These are phyloP conservation scores for Heteronetta atricapilla DNA, from an alignment of 2,113 vertebrate species.

Conservation along the genomic window DNA sequence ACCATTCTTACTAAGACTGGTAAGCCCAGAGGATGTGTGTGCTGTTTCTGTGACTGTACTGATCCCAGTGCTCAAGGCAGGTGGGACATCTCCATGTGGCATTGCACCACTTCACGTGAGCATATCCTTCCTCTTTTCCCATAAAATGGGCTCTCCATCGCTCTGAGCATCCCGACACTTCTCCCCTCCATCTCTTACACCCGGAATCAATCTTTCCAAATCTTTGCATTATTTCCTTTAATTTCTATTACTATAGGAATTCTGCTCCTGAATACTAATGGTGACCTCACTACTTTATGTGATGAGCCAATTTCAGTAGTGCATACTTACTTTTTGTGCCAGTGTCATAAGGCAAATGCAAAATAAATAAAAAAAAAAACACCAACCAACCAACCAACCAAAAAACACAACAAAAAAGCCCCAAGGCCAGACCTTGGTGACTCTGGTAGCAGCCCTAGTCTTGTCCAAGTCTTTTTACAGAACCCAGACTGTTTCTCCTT, in stretches of 20 bases:
- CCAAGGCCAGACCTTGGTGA: background rate
- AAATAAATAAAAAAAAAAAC: background rate
- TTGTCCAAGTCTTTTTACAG: background rate
- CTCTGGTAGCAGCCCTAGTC: background rate
- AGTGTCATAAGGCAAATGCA: background rate
- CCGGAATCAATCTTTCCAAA: background rate
- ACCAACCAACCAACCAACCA: too few relatives aligned
- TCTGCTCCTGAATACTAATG: background rate
- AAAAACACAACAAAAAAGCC: too few relatives aligned
- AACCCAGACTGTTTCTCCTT: background rate
- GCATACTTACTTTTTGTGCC: background rate
- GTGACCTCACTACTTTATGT: background rate
- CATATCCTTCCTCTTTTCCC: background rate
- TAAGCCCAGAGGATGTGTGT: background rate
- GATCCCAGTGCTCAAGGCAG: background rate
- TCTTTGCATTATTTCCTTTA: background rate
- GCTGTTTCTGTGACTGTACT: rapidly evolving
- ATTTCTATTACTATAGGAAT: background rate
- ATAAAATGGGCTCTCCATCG: background rate
- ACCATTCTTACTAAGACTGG: background rate
- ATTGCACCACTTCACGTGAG: rapidly evolving
- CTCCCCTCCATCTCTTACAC: background rate
- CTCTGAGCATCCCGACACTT: rapidly evolving
- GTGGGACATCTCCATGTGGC: background rate
- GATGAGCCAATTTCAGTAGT: background rate